phyloP scores from a whole-genome alignment of 2,113 vertebrate genomes.

The Ceuthmochares aereus region DNA sequence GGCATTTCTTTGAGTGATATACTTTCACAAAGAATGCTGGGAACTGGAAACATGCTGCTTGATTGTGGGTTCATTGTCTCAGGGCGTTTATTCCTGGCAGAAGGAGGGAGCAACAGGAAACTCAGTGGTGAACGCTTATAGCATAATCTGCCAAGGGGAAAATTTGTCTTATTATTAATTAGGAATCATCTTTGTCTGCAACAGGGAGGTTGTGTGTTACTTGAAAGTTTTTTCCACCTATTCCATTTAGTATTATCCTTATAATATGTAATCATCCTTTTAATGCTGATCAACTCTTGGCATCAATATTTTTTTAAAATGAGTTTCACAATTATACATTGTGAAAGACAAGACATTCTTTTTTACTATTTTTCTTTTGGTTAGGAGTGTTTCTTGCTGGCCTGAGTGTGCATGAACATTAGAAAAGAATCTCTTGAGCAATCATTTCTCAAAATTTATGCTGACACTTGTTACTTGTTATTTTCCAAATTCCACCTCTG shows the following conservation, averaged over 20 bases:
- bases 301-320: slow-evolving; percentile 13
- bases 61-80: background rate
- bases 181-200: background rate
- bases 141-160: background rate
- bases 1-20: background rate
- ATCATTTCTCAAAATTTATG: background rate
- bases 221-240: background rate
- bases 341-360: background rate
- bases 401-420: background rate
- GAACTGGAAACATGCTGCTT: rapidly evolving
- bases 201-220: background rate
- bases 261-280: background rate
- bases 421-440: slow-evolving; percentile 12
- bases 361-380: background rate
- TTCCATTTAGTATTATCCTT: background rate
- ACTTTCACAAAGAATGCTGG: rapidly evolving
- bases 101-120: background rate
- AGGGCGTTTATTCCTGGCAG: background rate
- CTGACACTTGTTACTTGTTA: background rate
- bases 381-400: background rate
- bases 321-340: background rate
- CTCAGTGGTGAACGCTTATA: background rate
- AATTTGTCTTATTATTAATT: background rate
- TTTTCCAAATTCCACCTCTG: background rate
- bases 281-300: slow-evolving; percentile 1